Base-by-base conservation (phyloP, 2,113 vertebrate species). In the Struthio camelus region DNA sequence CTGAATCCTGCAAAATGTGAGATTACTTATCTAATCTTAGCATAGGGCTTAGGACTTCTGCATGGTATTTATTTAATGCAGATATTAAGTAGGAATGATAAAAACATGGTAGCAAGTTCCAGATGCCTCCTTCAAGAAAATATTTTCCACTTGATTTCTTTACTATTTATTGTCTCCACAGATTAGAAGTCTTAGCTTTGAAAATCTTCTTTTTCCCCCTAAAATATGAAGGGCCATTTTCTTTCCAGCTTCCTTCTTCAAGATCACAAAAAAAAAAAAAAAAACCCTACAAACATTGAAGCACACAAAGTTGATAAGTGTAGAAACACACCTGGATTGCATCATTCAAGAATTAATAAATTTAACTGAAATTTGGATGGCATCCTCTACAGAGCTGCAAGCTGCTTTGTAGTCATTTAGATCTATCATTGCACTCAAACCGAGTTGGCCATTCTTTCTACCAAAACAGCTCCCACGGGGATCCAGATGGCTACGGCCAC, bases 401-500 rank as follows among this genome's bases (percentile, higher is more conserved):
- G 46, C 12, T 89, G 78, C 75, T 24, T 22, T 38, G 22, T 23
- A 89, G 69, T 46, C n/a, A 11, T 90, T 85, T 28, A 42, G 30
- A 20, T 90, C 90, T 93, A 42, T 58, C 73, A 34, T 53, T 87
- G 73, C 54, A 17, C 87, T 93, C 51, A 89, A 75, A 80, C 20
- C 4, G 46, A 67, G 27, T 17, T 88, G 87, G 50, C 77, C 50
- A 27, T 91, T 89, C 53, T 87, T 93, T 64, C 54, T 42, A 80
- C 79, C 66, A 85, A 85, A 96, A 89, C n/a, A 65, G 48, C 70
- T 93, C 85, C 75, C 79, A 23, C 25, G 44, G 73, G 89, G 56
- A 85, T 90, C 80, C 90, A 89, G 92, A 76, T 80, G 89, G 90
- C 85, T 87, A 50, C 54, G 46, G 67, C 89, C 25, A 28, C 88